These are phyloP conservation scores for Drosophila tropicalis DNA, from an alignment of 1,140 invertebrate genomes.

Conservation along the genomic window DNA sequence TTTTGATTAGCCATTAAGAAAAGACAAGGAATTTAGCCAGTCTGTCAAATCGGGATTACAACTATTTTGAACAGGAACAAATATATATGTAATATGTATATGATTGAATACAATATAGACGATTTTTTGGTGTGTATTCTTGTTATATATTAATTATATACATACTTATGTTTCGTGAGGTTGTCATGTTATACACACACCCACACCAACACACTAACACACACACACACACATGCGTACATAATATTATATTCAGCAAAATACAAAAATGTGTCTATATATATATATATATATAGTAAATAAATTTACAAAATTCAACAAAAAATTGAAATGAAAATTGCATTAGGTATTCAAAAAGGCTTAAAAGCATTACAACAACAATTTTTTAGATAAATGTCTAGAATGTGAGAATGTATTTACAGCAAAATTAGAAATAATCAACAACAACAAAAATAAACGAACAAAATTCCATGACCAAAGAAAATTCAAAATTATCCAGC, in stretches of 20 bases:
- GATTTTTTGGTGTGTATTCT: slow-evolving; percentile 73
- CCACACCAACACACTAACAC: slow-evolving; percentile 42
- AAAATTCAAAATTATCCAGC: slow-evolving; percentile 47
- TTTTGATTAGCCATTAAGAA: slow-evolving; percentile 64
- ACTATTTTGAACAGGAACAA: slow-evolving; percentile 69
- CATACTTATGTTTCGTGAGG: slow-evolving; percentile 74
- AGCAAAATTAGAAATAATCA: slow-evolving; percentile 29
- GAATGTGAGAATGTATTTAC: slow-evolving; percentile 47
- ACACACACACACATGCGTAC: slow-evolving; percentile 39
- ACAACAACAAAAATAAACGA: slow-evolving; percentile 16
- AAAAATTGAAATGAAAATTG: slow-evolving; percentile 31
- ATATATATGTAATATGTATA: slow-evolving; percentile 44
- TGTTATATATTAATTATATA: slow-evolving; percentile 70
- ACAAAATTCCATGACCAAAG: slow-evolving; percentile 36
- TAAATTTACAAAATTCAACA: slow-evolving; percentile 41
- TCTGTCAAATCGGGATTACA: slow-evolving; percentile 66
- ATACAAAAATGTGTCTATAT: slow-evolving; percentile 53
- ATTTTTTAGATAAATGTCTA: slow-evolving; percentile 65
- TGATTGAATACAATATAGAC: slow-evolving; percentile 47
- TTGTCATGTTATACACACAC: slow-evolving; percentile 71
- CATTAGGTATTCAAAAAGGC: slow-evolving; percentile 56
- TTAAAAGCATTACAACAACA: slow-evolving; percentile 23
- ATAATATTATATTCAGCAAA: slow-evolving; percentile 50
- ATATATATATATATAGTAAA: slow-evolving; percentile 59
- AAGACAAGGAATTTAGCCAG: slow-evolving; percentile 65